Evolutionary conservation across 2,113 vertebrate species (phyloP).

Genomic region (Ceyx melanurus): DNA sequence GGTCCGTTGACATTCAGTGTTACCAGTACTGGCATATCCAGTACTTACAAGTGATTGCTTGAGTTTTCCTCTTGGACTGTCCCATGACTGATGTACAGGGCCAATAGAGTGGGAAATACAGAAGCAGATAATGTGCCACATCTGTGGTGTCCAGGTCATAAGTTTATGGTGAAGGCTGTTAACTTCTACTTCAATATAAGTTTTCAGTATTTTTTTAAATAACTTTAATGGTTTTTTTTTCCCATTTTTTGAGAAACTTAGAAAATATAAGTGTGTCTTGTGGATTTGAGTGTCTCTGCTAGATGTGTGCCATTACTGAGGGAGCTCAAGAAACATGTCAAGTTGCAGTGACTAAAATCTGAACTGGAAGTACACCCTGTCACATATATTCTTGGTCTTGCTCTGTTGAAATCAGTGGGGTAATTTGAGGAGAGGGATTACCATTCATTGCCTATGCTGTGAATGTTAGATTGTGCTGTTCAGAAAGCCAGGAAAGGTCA

Average conservation of each 20-base stretch:
- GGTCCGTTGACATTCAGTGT: background rate
- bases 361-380: constrained; percentile 32
- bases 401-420: constrained; percentile 6
- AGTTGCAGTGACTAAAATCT: background rate
- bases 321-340: background rate
- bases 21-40: background rate
- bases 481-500: background rate
- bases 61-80: background rate
- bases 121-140: background rate
- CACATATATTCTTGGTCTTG: constrained; percentile 47
- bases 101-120: background rate
- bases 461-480: constrained; percentile 47
- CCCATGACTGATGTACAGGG: background rate
- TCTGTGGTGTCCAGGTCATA: background rate
- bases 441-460: background rate
- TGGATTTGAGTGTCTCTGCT: background rate
- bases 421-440: constrained; percentile 63
- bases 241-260: background rate
- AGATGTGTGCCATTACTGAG: background rate
- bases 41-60: background rate
- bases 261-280: background rate
- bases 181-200: background rate
- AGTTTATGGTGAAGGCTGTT: background rate
- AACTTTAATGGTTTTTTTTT: background rate
- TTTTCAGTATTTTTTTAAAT: background rate